Conservation (phyloP, 1,140 invertebrate species). For the Psix sp. region DNA sequence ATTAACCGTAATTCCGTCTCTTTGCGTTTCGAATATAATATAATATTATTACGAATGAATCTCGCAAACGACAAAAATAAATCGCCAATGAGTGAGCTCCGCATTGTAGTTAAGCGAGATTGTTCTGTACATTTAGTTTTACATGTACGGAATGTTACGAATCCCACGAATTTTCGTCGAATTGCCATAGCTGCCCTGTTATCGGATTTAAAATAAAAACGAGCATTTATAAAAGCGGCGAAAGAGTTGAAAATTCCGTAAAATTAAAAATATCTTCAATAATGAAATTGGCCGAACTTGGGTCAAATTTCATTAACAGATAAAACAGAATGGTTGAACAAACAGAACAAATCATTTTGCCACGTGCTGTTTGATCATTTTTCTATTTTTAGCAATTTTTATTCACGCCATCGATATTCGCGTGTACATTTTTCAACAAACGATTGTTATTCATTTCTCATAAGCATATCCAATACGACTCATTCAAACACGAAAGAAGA, state of each 20-base stretch:
- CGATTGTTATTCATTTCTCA: too few species aligned
- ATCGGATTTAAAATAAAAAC: constrained; percentile 58
- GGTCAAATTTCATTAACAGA: constrained; percentile 62
- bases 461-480: too few species aligned
- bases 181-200: constrained; percentile 54
- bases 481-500: too few species aligned
- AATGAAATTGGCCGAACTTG: constrained; percentile 56
- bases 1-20: constrained; percentile 47
- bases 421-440: too few species aligned
- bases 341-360: constrained; percentile 58
- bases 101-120: constrained; percentile 27
- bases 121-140: constrained; percentile 51
- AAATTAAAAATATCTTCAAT: constrained; percentile 61
- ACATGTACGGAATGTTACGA: constrained; percentile 57
- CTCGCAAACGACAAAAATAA: constrained; percentile 27
- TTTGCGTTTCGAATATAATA: constrained; percentile 52
- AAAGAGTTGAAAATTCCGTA: constrained; percentile 54
- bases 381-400: constrained; percentile 20
- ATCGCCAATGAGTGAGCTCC: constrained; percentile 10
- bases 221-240: constrained; percentile 44
- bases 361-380: constrained; percentile 47
- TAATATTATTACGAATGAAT: constrained; percentile 51
- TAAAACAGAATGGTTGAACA: constrained; percentile 56
- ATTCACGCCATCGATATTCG: too few species aligned
- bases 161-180: constrained; percentile 54